phyloP scores from a whole-genome alignment of 2,888 invertebrate genomes.

The Epistrophella euchroma region DNA sequence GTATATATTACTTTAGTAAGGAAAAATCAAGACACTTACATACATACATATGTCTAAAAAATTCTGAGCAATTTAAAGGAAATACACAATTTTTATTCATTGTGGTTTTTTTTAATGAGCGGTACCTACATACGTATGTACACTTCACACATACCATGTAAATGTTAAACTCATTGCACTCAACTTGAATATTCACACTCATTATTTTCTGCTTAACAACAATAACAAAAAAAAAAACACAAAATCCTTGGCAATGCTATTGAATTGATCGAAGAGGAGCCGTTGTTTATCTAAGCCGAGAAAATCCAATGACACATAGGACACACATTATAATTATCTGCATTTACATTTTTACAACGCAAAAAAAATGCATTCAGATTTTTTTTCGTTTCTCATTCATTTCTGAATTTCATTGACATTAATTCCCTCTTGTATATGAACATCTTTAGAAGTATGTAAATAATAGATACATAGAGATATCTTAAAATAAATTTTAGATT shows the following conservation, averaged over 20 bases:
- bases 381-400: slow-evolving; percentile 14
- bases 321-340: slow-evolving; percentile 22
- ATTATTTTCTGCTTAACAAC: slow-evolving; percentile 20
- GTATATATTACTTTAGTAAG: too few relatives aligned
- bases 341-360: slow-evolving; percentile 33
- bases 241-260: slow-evolving; percentile 64
- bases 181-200: slow-evolving; percentile 28
- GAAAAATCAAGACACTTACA: too few relatives aligned
- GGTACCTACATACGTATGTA: too few relatives aligned
- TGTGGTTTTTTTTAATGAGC: slow-evolving; percentile 1
- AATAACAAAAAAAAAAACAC: slow-evolving; percentile 1
- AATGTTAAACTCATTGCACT: neutral
- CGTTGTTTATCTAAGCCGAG: neutral
- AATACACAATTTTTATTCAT: too few relatives aligned
- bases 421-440: slow-evolving; percentile 45
- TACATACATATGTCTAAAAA: too few relatives aligned
- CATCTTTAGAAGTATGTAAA: neutral
- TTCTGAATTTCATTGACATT: slow-evolving; percentile 66
- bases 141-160: slow-evolving; percentile 6
- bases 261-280: slow-evolving; percentile 56
- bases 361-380: slow-evolving; percentile 13
- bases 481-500: slow-evolving; percentile 44
- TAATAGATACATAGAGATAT: neutral
- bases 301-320: slow-evolving; percentile 31
- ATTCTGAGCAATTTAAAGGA: too few relatives aligned